phyloP scores from a whole-genome alignment of 1,140 invertebrate genomes.

The Dendroctonus ponderosae region DNA sequence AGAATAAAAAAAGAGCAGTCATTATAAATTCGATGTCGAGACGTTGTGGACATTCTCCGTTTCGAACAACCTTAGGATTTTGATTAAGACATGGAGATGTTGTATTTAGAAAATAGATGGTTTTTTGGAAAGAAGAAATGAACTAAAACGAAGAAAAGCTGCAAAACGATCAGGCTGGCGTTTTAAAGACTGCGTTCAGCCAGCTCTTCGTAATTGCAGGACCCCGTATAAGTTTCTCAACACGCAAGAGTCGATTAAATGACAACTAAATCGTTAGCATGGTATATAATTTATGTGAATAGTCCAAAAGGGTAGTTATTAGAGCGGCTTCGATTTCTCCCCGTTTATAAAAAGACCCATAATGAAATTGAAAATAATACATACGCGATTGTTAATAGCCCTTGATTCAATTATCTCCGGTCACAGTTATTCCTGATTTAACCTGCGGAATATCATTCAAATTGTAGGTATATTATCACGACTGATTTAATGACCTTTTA shows the following conservation, averaged over 20 bases:
- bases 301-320: slow-evolving; percentile 32
- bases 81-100: too few species aligned
- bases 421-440: slow-evolving; percentile 16
- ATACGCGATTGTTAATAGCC: slow-evolving; percentile 6
- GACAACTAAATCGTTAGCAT: slow-evolving; percentile 34
- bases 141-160: slow-evolving; percentile 15
- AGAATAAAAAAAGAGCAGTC: too few species aligned
- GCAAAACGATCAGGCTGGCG: slow-evolving; percentile 28
- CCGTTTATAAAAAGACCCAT: slow-evolving; percentile 12
- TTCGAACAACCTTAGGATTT: too few species aligned
- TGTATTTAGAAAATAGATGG: too few species aligned
- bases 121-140: neutral
- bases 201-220: slow-evolving; percentile 30
- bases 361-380: slow-evolving; percentile 29
- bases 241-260: slow-evolving; percentile 32
- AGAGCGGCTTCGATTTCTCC: slow-evolving; percentile 19
- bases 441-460: neutral
- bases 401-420: slow-evolving; percentile 16
- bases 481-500: too few species aligned
- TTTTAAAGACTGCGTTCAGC: slow-evolving; percentile 32
- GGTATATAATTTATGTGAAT: slow-evolving; percentile 33
- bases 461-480: too few species aligned
- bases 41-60: too few species aligned
- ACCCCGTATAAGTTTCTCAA: slow-evolving; percentile 32
- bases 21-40: too few species aligned